phyloP scores from a whole-genome alignment of 2,888 invertebrate species.

The Himalopsyche anomala region DNA sequence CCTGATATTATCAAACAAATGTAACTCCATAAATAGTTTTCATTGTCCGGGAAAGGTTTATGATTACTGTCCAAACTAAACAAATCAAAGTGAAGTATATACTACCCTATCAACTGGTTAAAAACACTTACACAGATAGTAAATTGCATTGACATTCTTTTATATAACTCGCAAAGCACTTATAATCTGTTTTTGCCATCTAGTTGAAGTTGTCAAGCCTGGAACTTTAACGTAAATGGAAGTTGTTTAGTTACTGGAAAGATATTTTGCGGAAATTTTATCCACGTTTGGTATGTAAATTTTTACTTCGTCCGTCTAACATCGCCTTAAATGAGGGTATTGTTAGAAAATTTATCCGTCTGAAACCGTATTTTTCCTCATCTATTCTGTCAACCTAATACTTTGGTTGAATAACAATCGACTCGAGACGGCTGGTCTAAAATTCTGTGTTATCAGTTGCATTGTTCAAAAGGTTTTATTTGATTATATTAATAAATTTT shows the following conservation, averaged over 20 bases:
- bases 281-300: constrained; percentile 40
- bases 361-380: neutral
- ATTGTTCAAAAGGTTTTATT: too few species aligned
- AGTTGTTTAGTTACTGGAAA: constrained; percentile 18
- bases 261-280: constrained; percentile 25
- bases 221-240: constrained; percentile 39
- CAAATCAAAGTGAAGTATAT: neutral
- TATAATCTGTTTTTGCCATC: constrained; percentile 10
- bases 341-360: constrained; percentile 14
- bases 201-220: constrained; percentile 44
- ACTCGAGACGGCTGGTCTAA: neutral
- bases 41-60: too few species aligned
- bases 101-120: neutral
- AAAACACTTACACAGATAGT: neutral
- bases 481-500: too few species aligned
- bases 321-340: constrained; percentile 16
- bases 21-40: too few species aligned
- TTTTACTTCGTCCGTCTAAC: neutral
- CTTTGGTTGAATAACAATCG: constrained; percentile 26
- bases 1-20: too few species aligned
- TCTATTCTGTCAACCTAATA: constrained; percentile 32
- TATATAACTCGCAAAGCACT: neutral
- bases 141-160: constrained; percentile 38
- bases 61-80: too few species aligned
- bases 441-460: too few species aligned